Conservation (phyloP, 2,113 vertebrate genomes). For the Hypanus sabinus region DNA sequence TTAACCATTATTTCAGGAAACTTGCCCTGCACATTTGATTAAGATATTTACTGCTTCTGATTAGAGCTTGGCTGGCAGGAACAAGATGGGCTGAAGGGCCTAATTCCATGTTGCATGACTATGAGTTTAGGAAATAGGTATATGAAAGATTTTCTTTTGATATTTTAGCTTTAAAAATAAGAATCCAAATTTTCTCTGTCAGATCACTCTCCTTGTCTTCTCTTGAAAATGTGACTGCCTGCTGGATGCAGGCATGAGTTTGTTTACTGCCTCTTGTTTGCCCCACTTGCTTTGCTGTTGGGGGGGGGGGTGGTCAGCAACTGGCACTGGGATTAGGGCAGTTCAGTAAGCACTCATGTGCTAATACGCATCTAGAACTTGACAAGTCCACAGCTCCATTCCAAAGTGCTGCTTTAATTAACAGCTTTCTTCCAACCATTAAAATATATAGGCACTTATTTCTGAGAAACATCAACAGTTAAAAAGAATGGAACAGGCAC, state of each 20-base stretch:
- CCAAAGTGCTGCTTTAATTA: slow-evolving; percentile 17
- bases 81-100: too few species aligned
- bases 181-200: background rate
- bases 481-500: background rate
- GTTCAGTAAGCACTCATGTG: background rate
- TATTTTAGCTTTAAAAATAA: background rate
- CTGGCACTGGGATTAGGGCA: background rate
- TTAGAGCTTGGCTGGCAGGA: background rate
- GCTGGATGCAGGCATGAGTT: background rate
- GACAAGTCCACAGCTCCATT: background rate
- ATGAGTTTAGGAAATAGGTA: too few species aligned
- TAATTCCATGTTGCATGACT: too few species aligned
- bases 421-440: background rate
- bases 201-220: background rate
- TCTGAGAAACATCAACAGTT: background rate
- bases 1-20: background rate
- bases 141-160: background rate
- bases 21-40: background rate
- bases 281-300: background rate
- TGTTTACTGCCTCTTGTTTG: background rate
- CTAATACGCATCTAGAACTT: background rate
- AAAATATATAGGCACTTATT: background rate
- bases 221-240: background rate
- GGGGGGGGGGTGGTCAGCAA: background rate
- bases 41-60: too few species aligned